Conservation (phyloP, 2,113 vertebrate species). For the Epinephelus lanceolatus region DNA sequence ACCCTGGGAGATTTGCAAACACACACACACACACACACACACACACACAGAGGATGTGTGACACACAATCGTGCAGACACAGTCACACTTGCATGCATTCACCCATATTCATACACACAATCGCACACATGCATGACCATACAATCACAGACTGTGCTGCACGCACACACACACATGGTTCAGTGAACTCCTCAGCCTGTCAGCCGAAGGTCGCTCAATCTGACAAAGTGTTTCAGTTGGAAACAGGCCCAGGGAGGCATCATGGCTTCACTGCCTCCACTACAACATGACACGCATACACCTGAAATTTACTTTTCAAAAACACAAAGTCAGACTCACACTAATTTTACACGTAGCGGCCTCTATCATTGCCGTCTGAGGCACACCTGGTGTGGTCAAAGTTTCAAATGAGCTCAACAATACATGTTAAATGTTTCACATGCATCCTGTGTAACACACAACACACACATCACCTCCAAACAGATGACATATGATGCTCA, state of each 20-base stretch:
- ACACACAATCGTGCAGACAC: conserved; percentile 52
- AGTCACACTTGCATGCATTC: conserved; percentile 66
- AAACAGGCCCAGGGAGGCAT: conserved; percentile 72
- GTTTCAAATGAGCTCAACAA: background rate
- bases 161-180: conserved; percentile 62
- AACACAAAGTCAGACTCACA: conserved; percentile 1
- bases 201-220: conserved; percentile 79
- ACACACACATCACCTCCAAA: conserved; percentile 13
- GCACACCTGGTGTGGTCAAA: background rate
- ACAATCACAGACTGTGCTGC: conserved; percentile 57
- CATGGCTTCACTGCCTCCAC: conserved; percentile 53
- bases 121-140: conserved; percentile 73
- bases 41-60: conserved; percentile 16
- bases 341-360: background rate
- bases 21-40: conserved; percentile 36
- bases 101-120: conserved; percentile 69
- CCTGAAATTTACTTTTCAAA: background rate
- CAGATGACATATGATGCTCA: conserved; percentile 6
- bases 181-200: conserved; percentile 77
- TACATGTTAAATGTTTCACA: background rate
- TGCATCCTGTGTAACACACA: background rate
- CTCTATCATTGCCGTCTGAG: background rate
- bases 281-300: conserved; percentile 49
- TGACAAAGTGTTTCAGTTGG: conserved; percentile 79
- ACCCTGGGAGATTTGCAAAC: conserved; percentile 68